These are phyloP conservation scores for Rachycentron canadum DNA, from an alignment of 2,797 vertebrate species.

Conservation along the genomic window DNA sequence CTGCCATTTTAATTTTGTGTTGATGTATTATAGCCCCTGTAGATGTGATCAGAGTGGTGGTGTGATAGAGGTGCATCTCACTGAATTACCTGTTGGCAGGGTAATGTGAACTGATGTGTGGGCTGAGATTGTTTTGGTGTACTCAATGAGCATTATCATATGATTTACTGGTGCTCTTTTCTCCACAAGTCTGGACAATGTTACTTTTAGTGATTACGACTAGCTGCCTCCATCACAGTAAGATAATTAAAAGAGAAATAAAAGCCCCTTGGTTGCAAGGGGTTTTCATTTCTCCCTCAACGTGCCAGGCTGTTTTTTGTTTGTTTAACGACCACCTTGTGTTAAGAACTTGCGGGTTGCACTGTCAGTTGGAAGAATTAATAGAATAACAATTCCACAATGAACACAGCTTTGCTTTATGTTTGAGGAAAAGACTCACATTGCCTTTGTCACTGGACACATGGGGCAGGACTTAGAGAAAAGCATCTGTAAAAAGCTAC, in stretches of 20 bases:
- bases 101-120: slow-evolving; percentile 8
- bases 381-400: slow-evolving; percentile 30
- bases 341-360: slow-evolving; percentile 24
- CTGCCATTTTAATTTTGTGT: neutral
- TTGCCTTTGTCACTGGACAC: slow-evolving; percentile 49
- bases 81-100: slow-evolving; percentile 9
- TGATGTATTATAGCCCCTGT: neutral
- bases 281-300: slow-evolving; percentile 3
- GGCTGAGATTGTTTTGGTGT: slow-evolving; percentile 23
- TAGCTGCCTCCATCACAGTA: slow-evolving; percentile 34
- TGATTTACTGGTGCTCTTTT: slow-evolving; percentile 76
- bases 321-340: slow-evolving; percentile 15
- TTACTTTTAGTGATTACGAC: slow-evolving; percentile 57
- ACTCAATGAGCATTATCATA: slow-evolving; percentile 51
- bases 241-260: slow-evolving; percentile 2
- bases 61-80: slow-evolving; percentile 25
- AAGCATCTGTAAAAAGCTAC: slow-evolving; percentile 55
- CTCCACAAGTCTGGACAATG: slow-evolving; percentile 46
- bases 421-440: slow-evolving; percentile 38
- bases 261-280: neutral
- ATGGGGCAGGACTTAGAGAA: slow-evolving; percentile 6
- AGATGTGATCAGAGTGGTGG: slow-evolving; percentile 3
- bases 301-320: slow-evolving; percentile 5
- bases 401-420: slow-evolving; percentile 50
- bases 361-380: slow-evolving; percentile 20